phyloP scores from a whole-genome alignment of 2,797 vertebrate species.

The Lacerta viridis region DNA sequence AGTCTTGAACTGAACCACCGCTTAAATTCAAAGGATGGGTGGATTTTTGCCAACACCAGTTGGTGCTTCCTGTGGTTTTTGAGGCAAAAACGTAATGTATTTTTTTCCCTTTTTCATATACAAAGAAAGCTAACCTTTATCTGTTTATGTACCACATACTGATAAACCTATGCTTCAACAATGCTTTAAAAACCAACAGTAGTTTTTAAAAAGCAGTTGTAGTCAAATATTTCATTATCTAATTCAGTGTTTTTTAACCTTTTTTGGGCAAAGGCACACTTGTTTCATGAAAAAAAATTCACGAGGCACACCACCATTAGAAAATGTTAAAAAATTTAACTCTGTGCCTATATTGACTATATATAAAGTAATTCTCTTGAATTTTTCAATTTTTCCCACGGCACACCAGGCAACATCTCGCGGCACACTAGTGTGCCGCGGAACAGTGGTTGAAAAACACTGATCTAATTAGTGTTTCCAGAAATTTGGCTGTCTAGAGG shows the following conservation, averaged over 20 bases:
- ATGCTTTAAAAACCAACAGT: neutral
- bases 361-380: too few relatives aligned
- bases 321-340: too few relatives aligned
- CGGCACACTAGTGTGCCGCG: too few relatives aligned
- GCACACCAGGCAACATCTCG: too few relatives aligned
- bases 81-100: neutral
- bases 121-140: neutral
- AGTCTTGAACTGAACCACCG: neutral
- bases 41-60: conserved; percentile 24
- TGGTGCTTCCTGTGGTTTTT: neutral
- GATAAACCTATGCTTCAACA: neutral
- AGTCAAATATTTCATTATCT: neutral
- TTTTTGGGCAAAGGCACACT: too few relatives aligned
- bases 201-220: neutral
- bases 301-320: too few relatives aligned
- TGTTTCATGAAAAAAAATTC: too few relatives aligned
- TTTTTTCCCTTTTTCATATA: neutral
- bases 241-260: too few relatives aligned
- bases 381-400: too few relatives aligned
- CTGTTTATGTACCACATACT: neutral
- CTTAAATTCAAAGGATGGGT: neutral
- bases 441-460: too few relatives aligned
- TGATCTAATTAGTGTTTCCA: neutral
- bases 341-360: too few relatives aligned
- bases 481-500: neutral